A percentile compares a stretch with the other conserved stretches of the same genome.
phyloP scores from a whole-genome alignment of 2,113 vertebrate genomes.

The Grallaria varia region DNA sequence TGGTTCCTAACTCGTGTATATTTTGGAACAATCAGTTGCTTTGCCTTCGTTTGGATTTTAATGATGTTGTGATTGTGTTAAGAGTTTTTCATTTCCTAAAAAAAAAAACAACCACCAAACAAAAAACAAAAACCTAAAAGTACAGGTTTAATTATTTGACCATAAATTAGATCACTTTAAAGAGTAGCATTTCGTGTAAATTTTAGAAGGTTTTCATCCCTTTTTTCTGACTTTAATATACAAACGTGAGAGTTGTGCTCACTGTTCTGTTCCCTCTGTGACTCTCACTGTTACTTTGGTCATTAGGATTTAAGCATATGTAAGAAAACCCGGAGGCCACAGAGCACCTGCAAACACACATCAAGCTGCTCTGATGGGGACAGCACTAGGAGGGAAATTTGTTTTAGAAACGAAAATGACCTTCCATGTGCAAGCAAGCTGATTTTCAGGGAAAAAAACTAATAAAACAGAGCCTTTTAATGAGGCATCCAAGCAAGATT shows the following conservation, averaged over 20 bases:
- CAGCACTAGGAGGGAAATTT: neutral
- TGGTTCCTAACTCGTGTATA: neutral
- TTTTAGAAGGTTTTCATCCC: neutral
- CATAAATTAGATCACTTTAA: neutral
- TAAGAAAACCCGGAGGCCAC: neutral
- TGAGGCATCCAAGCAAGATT: neutral
- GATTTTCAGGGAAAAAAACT: neutral
- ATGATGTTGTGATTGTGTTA: fast-evolving
- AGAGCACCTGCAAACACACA: neutral
- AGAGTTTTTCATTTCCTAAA: neutral
- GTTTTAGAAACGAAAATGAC: neutral
- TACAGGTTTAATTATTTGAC: neutral
- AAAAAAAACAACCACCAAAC: no score
- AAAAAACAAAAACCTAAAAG: no score
- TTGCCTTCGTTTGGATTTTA: neutral
- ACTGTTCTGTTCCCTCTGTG: neutral
- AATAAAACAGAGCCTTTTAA: neutral
- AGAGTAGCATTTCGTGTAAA: neutral
- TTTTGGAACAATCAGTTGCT: neutral
- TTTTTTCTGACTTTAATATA: neutral
- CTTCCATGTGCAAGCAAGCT: neutral
- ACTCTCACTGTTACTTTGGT: neutral
- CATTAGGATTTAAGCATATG: neutral
- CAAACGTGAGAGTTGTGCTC: neutral
- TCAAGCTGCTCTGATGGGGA: neutral